Evolutionary conservation across 2,113 vertebrate genomes (phyloP), one percentile per base, ranked within the genome.

Genomic region (Carlito syrichta): DNA sequence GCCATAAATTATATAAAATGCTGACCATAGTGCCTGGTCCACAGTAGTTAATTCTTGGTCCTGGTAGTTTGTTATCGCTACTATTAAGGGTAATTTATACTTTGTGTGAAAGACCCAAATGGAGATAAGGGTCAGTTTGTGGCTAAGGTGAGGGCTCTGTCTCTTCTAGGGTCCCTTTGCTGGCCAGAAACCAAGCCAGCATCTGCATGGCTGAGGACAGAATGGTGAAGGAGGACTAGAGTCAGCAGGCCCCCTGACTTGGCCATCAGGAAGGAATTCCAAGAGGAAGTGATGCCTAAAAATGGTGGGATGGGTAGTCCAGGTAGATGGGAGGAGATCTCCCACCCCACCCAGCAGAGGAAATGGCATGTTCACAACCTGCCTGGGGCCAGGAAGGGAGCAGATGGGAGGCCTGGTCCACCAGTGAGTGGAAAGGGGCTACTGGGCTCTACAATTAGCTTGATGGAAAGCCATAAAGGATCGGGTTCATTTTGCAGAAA

Each of bases 61-160:
- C 43, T 76, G 43, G 60, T 81, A 86, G 58, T 96, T 96, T 56
- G 96, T 96, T 96, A 85, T 45, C 62, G 62, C 69, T 40, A 56
- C 50, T 48, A 56, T 60, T 92, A 91, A 94, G 38, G 58, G 38
- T 79, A 23, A 81, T 91, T 90, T 93, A 77, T 89, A 79, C 89
- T 95, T 91, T 88, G 52, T 77, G 43, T 45, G 69, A 82, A 92
- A 89, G 71, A 66, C 54, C 45, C 82, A 62, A 54, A 50, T 83
- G 77, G 82, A 89, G 23, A 38, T 30, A 78, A 68, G 69, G 52
- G 48, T 78, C 54, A 27, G 77, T 63, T 40, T 73, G 63, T 94
- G 87, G 43, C 85, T 48, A 30, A 13, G 45, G 54, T 16, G 30
- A 54, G 27, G 54, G 32, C 25, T 79, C 8, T 52, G 48, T 87